Conservation (phyloP, 2,113 vertebrate genomes). For the Madoqua kirkii region DNA sequence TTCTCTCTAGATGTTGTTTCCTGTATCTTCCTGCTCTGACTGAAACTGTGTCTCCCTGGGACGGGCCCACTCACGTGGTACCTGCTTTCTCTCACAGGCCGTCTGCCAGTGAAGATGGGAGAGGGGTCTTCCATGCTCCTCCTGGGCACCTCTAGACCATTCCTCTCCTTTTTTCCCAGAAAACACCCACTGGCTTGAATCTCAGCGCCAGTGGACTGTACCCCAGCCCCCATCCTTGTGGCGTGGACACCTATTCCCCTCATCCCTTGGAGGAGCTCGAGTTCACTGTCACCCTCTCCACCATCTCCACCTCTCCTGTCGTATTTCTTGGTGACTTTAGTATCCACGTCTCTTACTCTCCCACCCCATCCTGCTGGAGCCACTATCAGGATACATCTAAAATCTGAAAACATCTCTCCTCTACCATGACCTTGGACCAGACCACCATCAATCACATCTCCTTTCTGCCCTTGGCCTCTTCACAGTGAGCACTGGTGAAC, state of each 20-base stretch:
- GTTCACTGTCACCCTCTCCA: background rate
- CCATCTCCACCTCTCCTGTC: background rate
- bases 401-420: too few species aligned
- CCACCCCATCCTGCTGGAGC: background rate
- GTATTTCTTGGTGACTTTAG: background rate
- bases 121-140: background rate
- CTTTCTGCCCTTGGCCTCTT: background rate
- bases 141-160: background rate
- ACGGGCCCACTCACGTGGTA: background rate
- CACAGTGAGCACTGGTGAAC: background rate
- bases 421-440: background rate
- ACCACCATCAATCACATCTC: background rate
- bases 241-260: background rate
- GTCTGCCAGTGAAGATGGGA: background rate
- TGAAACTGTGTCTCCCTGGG: background rate
- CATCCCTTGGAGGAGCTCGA: background rate
- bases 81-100: background rate
- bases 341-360: background rate
- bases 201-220: rapidly evolving
- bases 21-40: background rate
- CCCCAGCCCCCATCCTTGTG: background rate
- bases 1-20: background rate
- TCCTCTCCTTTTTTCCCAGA: background rate
- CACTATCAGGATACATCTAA: background rate
- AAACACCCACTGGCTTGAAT: background rate